These are phyloP conservation scores for Seriola dumerili DNA, from an alignment of 2,113 vertebrate genomes.

Conservation along the genomic window DNA sequence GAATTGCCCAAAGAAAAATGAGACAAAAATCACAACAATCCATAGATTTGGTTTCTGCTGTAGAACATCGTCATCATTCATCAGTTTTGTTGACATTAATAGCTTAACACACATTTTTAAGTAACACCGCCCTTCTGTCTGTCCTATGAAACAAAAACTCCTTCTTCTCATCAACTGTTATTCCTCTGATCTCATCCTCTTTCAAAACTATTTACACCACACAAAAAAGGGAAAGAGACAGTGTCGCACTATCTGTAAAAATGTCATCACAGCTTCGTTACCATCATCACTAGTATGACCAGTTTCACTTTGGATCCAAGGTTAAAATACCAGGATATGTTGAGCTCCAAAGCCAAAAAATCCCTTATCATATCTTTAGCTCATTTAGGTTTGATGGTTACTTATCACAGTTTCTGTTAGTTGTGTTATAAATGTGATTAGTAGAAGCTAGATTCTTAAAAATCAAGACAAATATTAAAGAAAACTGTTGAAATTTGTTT, in stretches of 20 bases:
- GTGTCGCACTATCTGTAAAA: background rate
- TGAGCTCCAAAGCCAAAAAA: too few species aligned
- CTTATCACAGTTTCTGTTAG: too few species aligned
- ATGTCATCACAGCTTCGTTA: background rate
- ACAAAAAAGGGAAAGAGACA: background rate
- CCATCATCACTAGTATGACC: background rate
- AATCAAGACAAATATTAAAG: too few species aligned
- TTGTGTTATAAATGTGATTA: too few species aligned
- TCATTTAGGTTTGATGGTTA: too few species aligned
- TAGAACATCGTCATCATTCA: background rate
- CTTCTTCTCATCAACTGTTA: too few species aligned
- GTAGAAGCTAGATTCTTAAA: too few species aligned
- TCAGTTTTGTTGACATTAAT: background rate
- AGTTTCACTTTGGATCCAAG: background rate
- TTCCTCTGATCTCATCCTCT: too few species aligned
- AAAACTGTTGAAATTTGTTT: too few species aligned
- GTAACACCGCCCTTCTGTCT: background rate
- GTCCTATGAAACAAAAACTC: background rate
- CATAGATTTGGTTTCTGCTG: background rate
- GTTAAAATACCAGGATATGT: too few species aligned
- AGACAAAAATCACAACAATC: background rate
- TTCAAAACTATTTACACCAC: background rate
- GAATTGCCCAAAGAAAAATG: background rate
- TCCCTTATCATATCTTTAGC: too few species aligned
- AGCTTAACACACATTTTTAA: background rate